Base-by-base conservation (phyloP, 2,113 vertebrate species). In the Naja naja region DNA sequence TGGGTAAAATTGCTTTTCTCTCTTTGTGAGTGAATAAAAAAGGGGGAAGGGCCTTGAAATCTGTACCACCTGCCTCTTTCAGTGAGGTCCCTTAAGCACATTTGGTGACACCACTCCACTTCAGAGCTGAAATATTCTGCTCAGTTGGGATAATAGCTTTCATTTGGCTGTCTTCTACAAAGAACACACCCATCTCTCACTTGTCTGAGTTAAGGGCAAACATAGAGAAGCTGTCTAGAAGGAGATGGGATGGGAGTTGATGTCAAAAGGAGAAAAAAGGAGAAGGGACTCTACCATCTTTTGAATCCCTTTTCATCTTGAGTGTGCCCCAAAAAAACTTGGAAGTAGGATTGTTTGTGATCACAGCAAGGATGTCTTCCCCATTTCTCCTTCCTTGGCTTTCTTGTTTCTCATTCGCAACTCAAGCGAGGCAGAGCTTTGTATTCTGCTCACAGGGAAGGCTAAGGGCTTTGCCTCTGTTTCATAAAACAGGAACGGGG, bases 401-500 rank as follows among this genome's bases (percentile, higher is more conserved):
- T 52, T 20, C 14, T 90, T n/a, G 12, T 34, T 56, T 87, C 22
- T 55, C 60, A 81, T 27, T 45, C 47, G 3, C 39, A 88, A 4
- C 85, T 52, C 56, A 91, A 5, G 34, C 53, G 22, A 12, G 91
- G 25, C 3, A 93, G 49, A 90, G 2, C 7, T 87, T 27, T 9
- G 11, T 45, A 47, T 92, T 93, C 20, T 91, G 55, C 81, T 45
- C 89, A 11, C 25, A 16, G 11, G 16, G 43, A 90, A 92, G 86
- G 3, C 23, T 92, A 92, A 91, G 64, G 0, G 1, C 43, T 93
- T 93, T 87, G 45, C 22, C 1, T 74, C 0, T 56, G 18, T 87
- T 95, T 90, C 27, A n/a, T 2, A 74, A 22, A 95, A 86, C 47
- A 87, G 85, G 52, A 88, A 87, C 34, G 6, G 85, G 45, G 91